These are phyloP conservation scores for Spodoptera litura DNA, from an alignment of 1,140 invertebrate species.

Conservation along the genomic window DNA sequence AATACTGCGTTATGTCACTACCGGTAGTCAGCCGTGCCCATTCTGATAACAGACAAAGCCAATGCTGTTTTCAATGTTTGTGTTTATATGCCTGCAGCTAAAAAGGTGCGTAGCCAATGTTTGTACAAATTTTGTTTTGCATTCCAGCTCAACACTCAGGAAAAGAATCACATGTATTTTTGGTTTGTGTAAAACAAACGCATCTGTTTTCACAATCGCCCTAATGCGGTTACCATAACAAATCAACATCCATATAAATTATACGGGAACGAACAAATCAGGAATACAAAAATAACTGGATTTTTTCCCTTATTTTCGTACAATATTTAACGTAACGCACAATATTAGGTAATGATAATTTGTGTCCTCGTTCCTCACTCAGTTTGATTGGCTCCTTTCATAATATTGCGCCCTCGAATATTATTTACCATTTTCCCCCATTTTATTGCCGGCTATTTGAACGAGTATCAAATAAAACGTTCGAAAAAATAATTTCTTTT, in stretches of 20 bases:
- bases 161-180: conserved; percentile 1
- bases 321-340: background rate
- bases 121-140: conserved; percentile 23
- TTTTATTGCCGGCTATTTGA: background rate
- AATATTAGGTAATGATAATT: conserved; percentile 1
- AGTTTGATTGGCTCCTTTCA: conserved; percentile 12
- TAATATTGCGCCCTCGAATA: conserved; percentile 5
- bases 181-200: background rate
- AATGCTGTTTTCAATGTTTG: conserved; percentile 10
- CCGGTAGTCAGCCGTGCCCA: conserved; percentile 3
- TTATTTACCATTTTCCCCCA: conserved; percentile 13
- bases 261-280: background rate
- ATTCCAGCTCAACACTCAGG: background rate
- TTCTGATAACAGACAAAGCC: conserved; percentile 14
- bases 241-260: conserved; percentile 7
- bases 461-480: background rate
- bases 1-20: conserved; percentile 36
- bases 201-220: conserved; percentile 1
- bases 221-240: conserved; percentile 27
- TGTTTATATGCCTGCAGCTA: background rate
- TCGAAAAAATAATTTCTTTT: too few species aligned
- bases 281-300: conserved; percentile 4
- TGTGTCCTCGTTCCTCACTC: conserved; percentile 2
- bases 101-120: conserved; percentile 18
- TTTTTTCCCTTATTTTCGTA: background rate